These are phyloP conservation scores for Ylistrum balloti DNA, from an alignment of 1,140 invertebrate species.

Conservation along the genomic window DNA sequence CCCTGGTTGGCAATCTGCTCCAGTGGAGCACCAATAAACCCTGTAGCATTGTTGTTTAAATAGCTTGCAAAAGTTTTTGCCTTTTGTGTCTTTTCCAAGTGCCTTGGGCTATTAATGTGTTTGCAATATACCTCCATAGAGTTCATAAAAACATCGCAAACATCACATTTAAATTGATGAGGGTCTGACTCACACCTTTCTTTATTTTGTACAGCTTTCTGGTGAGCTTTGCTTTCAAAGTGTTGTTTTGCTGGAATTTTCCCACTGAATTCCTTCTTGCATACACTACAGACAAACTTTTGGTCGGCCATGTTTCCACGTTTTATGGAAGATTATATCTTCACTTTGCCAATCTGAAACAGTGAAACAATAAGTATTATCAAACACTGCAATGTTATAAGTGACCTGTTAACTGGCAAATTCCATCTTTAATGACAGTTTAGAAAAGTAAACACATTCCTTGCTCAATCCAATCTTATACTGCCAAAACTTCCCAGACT, in stretches of 20 bases:
- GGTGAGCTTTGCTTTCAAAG: constrained; percentile 58
- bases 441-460: too few species aligned
- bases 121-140: constrained; percentile 43
- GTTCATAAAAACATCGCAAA: constrained; percentile 56
- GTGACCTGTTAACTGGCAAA: too few species aligned
- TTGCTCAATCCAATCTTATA: too few species aligned
- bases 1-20: not conserved
- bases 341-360: not conserved
- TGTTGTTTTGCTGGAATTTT: constrained; percentile 58
- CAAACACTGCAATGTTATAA: too few species aligned
- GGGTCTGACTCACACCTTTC: not conserved
- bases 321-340: not conserved
- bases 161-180: constrained; percentile 48
- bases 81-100: constrained; percentile 47
- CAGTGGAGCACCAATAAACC: not conserved
- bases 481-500: too few species aligned
- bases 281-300: constrained; percentile 56
- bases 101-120: constrained; percentile 60
- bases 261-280: constrained; percentile 67
- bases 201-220: constrained; percentile 51
- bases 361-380: not conserved
- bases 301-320: not conserved
- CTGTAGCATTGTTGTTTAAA: too few species aligned
- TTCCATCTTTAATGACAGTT: too few species aligned
- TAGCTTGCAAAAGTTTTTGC: not conserved